Conservation (phyloP, 2,797 vertebrate species). For the Pterois miles region DNA sequence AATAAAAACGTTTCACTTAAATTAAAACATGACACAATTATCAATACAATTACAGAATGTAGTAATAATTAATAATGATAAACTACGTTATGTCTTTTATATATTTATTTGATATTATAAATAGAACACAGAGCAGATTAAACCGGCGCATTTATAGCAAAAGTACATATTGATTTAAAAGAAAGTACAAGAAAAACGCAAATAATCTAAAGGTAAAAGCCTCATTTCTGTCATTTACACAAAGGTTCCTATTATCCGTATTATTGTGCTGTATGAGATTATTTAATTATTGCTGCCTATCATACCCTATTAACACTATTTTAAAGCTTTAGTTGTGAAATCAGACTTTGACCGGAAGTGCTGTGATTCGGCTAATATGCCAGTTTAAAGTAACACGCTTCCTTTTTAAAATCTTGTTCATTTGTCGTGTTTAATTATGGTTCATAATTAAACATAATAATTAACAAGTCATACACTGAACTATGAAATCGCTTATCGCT, state of each 20-base stretch:
- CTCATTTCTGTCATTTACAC: background rate
- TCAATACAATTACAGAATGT: background rate
- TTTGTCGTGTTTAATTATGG: background rate
- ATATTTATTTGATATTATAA: background rate
- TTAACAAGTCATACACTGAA: background rate
- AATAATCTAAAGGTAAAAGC: background rate
- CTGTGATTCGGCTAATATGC: background rate
- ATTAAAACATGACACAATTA: background rate
- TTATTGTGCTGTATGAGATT: too few species aligned
- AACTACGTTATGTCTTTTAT: background rate
- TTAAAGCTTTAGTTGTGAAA: slow-evolving; percentile 21
- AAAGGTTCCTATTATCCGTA: background rate
- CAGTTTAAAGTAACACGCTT: background rate
- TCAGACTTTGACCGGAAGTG: background rate
- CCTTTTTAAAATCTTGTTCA: background rate
- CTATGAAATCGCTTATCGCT: too few species aligned
- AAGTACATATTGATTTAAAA: too few species aligned
- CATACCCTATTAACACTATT: background rate
- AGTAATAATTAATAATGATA: background rate
- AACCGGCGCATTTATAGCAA: too few species aligned
- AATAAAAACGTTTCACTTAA: background rate
- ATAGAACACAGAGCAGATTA: too few species aligned
- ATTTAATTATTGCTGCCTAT: background rate
- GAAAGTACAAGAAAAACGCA: too few species aligned
- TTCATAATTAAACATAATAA: background rate